These are phyloP conservation scores for Laothoe populi DNA, from an alignment of 2,888 invertebrate genomes.

Conservation along the genomic window DNA sequence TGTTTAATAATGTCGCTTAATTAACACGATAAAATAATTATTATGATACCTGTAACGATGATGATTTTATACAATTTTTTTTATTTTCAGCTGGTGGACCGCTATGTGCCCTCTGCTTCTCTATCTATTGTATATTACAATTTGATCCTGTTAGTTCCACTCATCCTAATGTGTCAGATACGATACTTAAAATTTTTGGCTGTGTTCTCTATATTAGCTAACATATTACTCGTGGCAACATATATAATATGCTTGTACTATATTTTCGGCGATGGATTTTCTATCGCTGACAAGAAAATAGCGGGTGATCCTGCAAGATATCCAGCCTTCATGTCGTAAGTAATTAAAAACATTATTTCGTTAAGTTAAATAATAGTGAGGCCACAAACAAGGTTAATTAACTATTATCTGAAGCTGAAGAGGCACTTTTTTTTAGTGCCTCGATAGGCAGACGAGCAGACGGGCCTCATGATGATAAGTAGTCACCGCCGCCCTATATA, in stretches of 20 bases:
- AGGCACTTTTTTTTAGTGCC: too few species aligned
- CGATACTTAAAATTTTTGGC: constrained; percentile 92
- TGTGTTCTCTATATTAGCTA: constrained; percentile 95
- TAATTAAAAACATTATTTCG: constrained; percentile 32
- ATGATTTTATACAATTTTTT: constrained; percentile 24
- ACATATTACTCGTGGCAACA: constrained; percentile 90
- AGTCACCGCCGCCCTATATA: too few species aligned
- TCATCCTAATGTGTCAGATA: constrained; percentile 80
- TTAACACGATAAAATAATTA: too few species aligned
- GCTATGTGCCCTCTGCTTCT: constrained; percentile 58
- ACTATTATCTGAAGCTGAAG: too few species aligned
- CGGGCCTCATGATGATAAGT: too few species aligned
- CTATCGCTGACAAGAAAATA: constrained; percentile 78
- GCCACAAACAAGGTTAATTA: too few species aligned
- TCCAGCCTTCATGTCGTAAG: constrained; percentile 93
- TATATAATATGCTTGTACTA: constrained; percentile 94
- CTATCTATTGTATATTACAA: constrained; percentile 75
- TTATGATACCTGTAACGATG: background rate
- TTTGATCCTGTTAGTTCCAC: constrained; percentile 65
- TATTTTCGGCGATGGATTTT: constrained; percentile 85
- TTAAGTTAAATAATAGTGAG: background rate
- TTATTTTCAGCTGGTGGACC: constrained; percentile 72
- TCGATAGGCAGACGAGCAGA: too few species aligned
- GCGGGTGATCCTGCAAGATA: constrained; percentile 85
- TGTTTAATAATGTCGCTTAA: too few species aligned